Evolutionary conservation across 2,113 vertebrate genomes (phyloP).

Genomic region (Saimiri boliviensis): DNA sequence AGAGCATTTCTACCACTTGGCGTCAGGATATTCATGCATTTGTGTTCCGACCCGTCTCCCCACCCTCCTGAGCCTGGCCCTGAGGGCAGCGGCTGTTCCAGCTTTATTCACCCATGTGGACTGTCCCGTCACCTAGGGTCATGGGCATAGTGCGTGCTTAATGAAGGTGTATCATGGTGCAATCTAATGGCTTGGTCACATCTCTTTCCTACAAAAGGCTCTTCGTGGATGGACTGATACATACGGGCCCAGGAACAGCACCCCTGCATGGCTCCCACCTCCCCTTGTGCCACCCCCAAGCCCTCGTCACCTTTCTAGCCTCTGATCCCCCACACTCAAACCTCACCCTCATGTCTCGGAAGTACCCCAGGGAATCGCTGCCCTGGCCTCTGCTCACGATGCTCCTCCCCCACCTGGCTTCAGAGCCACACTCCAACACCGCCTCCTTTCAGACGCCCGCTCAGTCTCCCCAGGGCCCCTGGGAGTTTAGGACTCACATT

Average conservation of each 20-base stretch:
- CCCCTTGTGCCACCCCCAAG: not conserved
- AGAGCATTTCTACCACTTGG: not conserved
- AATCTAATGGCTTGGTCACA: fast-evolving
- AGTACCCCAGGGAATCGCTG: not conserved
- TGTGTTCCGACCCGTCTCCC: not conserved
- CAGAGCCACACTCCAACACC: not conserved
- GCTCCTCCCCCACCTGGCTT: too few relatives aligned
- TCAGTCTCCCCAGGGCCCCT: not conserved
- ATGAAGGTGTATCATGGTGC: not conserved
- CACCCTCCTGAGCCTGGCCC: not conserved
- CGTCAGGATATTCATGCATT: not conserved
- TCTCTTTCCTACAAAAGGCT: not conserved
- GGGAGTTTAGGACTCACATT: fast-evolving
- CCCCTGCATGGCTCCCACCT: too few relatives aligned
- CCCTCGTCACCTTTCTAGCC: not conserved
- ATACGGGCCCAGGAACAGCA: too few relatives aligned
- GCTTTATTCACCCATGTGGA: not conserved
- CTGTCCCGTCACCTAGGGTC: not conserved
- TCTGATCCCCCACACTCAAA: not conserved
- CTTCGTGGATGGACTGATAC: not conserved
- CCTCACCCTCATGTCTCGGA: not conserved
- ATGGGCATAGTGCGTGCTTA: not conserved
- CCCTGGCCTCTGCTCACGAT: fast-evolving
- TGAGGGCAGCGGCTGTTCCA: not conserved
- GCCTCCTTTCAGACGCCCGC: not conserved